phyloP scores from a whole-genome alignment of 2,888 invertebrate genomes.

The Acanthosepion pharaonis region DNA sequence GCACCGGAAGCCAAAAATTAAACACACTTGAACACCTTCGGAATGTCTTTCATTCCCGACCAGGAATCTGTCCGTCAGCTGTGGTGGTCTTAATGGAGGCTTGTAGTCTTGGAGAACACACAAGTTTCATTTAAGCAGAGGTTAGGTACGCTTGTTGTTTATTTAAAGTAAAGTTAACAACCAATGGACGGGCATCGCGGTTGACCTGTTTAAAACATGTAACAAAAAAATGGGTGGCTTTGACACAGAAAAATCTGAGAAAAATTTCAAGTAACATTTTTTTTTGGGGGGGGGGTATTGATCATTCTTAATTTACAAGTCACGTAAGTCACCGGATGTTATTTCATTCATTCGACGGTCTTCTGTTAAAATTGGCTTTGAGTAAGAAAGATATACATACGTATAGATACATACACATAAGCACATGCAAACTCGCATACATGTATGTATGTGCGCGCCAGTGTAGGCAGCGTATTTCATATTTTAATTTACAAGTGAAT shows the following conservation, averaged over 20 bases:
- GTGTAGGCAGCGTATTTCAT: no score
- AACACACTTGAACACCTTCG: not conserved
- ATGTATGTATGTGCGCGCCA: not conserved
- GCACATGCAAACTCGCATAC: not conserved
- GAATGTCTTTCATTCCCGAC: not conserved
- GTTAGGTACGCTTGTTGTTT: not conserved
- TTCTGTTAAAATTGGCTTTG: no score
- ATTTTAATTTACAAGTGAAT: no score
- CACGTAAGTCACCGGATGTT: no score
- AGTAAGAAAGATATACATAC: no score
- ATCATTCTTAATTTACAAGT: no score
- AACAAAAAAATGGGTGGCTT: no score
- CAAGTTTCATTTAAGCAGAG: not conserved
- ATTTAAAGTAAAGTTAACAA: not conserved
- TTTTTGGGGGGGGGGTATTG: no score
- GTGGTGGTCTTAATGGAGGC: not conserved
- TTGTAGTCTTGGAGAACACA: not conserved
- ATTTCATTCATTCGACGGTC: no score
- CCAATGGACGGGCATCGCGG: not conserved
- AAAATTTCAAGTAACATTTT: no score
- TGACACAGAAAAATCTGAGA: no score
- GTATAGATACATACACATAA: not conserved
- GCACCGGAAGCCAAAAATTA: not conserved
- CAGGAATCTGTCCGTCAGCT: not conserved
- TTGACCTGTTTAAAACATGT: not conserved